Percentiles rank a stretch among this genome's conserved stretches.
Conservation (phyloP, 2,113 vertebrate genomes). For the Mesocricetus auratus region DNA sequence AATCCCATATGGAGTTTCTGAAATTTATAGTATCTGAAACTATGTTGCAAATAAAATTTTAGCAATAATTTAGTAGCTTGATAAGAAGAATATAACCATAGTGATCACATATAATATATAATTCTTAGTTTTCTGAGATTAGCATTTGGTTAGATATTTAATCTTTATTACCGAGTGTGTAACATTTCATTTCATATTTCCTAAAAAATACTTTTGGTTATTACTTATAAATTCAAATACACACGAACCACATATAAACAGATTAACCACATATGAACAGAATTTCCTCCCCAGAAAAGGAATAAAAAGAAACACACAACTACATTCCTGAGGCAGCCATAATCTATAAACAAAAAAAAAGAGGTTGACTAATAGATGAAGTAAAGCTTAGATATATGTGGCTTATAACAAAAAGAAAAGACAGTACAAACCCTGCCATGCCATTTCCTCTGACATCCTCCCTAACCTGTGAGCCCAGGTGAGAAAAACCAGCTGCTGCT, state of each 20-base stretch:
- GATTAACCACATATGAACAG: neutral
- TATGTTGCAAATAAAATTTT: constrained; percentile 49
- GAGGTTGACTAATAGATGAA: neutral
- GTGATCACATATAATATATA: constrained; percentile 5
- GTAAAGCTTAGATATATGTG: fast-evolving
- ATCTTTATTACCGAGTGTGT: constrained; percentile 41
- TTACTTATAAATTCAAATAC: constrained; percentile 16
- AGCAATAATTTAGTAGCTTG: constrained; percentile 10
- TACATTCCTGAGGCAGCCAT: neutral
- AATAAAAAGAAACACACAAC: neutral
- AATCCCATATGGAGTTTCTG: neutral
- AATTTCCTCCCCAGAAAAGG: neutral
- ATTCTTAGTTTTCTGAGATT: constrained; percentile 12
- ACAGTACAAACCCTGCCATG: neutral
- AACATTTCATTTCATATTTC: constrained; percentile 42
- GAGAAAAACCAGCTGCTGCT: neutral
- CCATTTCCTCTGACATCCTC: neutral
- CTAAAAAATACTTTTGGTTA: constrained; percentile 19
- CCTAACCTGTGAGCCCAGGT: neutral
- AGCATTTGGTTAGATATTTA: neutral
- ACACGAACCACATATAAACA: neutral
- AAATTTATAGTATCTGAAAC: constrained; percentile 42
- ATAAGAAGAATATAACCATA: constrained; percentile 29
- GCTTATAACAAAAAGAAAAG: neutral
- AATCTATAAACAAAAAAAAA: neutral